A percentile compares a stretch with the other conserved stretches of the same genome.
Evolutionary conservation across 2,888 invertebrate genomes (phyloP).

Genomic region (Troilus luridus): DNA sequence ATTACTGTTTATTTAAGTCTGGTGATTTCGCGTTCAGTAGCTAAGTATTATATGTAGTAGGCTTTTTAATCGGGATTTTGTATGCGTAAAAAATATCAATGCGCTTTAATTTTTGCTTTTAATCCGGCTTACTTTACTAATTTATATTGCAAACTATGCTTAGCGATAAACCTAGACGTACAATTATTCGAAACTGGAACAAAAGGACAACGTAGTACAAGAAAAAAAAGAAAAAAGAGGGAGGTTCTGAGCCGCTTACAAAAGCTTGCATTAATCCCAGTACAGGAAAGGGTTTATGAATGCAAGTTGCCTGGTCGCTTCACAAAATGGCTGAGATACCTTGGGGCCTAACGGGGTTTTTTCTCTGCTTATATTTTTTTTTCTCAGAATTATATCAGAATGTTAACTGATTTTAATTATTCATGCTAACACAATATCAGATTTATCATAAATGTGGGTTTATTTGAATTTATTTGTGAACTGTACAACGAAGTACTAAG

Average conservation of each 20-base stretch:
- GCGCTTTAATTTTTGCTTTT: neutral
- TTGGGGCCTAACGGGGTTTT: neutral
- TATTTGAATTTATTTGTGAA: neutral
- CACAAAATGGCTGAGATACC: slow-evolving; percentile 29
- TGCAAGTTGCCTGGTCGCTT: neutral
- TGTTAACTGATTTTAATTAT: neutral
- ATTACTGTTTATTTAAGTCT: too few species aligned
- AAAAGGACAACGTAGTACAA: slow-evolving; percentile 3
- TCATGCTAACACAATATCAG: neutral
- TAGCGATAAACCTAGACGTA: neutral
- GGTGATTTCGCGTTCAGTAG: too few species aligned
- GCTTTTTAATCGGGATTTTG: too few species aligned
- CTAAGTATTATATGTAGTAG: too few species aligned
- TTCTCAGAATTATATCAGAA: neutral
- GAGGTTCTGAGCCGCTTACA: slow-evolving; percentile 25
- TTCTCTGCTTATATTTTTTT: neutral
- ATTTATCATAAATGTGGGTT: neutral
- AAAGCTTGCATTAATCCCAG: slow-evolving; percentile 44
- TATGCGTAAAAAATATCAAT: neutral
- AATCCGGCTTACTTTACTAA: neutral
- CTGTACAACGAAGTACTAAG: too few species aligned
- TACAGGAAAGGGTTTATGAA: slow-evolving; percentile 43
- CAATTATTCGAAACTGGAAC: slow-evolving; percentile 7
- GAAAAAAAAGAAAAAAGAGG: neutral
- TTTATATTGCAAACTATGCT: neutral